Percentiles rank a stretch among this genome's conserved stretches.
Evolutionary conservation across 1,140 invertebrate species (phyloP).

Genomic region (Drosophila repletoides): DNA sequence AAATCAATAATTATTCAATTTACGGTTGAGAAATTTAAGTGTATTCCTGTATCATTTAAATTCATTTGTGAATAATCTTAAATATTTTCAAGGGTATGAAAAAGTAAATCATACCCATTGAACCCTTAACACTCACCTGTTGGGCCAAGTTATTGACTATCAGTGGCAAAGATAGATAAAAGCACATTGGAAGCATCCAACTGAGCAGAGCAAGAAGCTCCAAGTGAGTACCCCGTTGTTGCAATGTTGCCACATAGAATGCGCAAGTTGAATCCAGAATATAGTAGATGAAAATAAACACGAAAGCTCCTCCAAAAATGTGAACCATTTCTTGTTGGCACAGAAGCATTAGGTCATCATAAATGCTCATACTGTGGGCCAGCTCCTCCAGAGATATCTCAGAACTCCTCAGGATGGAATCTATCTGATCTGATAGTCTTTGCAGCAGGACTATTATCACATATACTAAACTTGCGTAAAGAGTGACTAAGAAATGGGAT

Average conservation of each 20-base stretch:
- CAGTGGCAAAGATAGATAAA: slow-evolving; percentile 12
- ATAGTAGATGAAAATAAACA: background rate
- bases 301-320: slow-evolving; percentile 6
- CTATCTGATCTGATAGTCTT: background rate
- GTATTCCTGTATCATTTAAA: too few relatives aligned
- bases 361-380: background rate
- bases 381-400: background rate
- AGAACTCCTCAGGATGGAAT: background rate
- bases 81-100: too few relatives aligned
- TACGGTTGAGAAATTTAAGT: too few relatives aligned
- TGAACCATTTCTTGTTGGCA: background rate
- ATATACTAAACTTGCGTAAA: slow-evolving; percentile 6
- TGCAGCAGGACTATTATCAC: background rate
- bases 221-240: background rate
- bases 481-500: background rate
- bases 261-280: slow-evolving; percentile 2
- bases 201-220: background rate
- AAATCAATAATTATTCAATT: too few relatives aligned
- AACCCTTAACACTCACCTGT: slow-evolving; percentile 20
- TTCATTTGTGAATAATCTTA: too few relatives aligned
- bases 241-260: background rate
- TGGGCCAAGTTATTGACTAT: background rate
- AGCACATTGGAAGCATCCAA: slow-evolving; percentile 1
- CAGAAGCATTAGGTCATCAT: slow-evolving; percentile 22
- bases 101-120: too few relatives aligned